Evolutionary conservation across 1,140 invertebrate genomes (phyloP).

Genomic region (Geopemphigus sp.): DNA sequence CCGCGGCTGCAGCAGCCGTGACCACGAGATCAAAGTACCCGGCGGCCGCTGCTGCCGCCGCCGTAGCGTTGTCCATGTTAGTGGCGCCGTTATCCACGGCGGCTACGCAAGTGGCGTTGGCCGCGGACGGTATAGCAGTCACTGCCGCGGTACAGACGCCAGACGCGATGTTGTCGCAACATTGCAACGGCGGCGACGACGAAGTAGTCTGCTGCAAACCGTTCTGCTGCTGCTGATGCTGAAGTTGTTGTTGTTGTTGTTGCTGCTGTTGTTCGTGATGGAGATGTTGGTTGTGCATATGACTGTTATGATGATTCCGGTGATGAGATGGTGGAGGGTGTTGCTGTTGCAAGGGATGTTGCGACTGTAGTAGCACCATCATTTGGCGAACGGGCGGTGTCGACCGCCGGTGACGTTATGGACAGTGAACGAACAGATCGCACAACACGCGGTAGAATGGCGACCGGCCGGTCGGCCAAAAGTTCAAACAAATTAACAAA

Average conservation of each 20-base stretch:
- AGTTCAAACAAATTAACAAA: too few relatives aligned
- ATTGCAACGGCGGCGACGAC: too few relatives aligned
- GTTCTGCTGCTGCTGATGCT: slow-evolving; percentile 4
- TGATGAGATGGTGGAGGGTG: not conserved
- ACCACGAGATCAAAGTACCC: slow-evolving; percentile 39
- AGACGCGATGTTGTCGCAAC: not conserved
- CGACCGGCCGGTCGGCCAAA: too few relatives aligned
- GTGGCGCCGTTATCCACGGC: not conserved
- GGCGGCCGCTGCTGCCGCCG: not conserved
- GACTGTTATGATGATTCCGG: not conserved
- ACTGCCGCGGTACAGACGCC: slow-evolving; percentile 1
- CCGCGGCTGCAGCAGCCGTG: slow-evolving; percentile 17
- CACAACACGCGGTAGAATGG: too few relatives aligned
- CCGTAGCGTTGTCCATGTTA: slow-evolving; percentile 8
- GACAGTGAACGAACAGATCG: too few relatives aligned
- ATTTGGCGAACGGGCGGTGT: slow-evolving; percentile 14
- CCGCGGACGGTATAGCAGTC: not conserved
- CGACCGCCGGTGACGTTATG: not conserved
- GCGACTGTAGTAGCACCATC: slow-evolving; percentile 42
- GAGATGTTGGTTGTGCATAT: not conserved
- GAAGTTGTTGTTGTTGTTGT: slow-evolving; percentile 19
- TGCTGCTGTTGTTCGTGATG: slow-evolving; percentile 25
- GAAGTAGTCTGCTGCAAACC: not conserved
- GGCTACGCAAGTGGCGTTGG: not conserved
- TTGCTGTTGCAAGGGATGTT: slow-evolving; percentile 7